Conservation (phyloP, 2,797 vertebrate species). For the Micromesistius poutassou region DNA sequence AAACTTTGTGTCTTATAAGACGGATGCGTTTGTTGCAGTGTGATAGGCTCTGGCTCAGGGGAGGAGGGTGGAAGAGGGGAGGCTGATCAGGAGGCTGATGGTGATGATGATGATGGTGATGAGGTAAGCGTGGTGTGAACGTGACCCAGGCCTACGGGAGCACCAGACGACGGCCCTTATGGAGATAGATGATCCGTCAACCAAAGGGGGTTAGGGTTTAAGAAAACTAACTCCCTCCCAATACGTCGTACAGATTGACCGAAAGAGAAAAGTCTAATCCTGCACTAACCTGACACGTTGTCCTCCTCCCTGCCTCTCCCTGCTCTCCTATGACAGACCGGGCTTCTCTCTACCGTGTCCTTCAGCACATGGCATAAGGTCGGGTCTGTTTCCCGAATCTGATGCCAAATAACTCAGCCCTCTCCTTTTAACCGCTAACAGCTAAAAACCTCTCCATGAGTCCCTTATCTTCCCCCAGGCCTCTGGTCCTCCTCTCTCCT, state of each 20-base stretch:
- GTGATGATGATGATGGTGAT: background rate
- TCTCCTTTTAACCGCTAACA: constrained; percentile 1
- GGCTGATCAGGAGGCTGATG: too few species aligned
- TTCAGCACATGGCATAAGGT: constrained; percentile 21
- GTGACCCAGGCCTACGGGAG: background rate
- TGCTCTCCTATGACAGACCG: constrained; percentile 20
- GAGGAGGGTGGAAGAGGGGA: too few species aligned
- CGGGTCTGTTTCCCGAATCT: background rate
- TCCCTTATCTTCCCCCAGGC: background rate
- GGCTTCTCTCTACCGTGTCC: constrained; percentile 27
- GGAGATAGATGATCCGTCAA: background rate
- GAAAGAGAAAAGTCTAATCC: constrained; percentile 33
- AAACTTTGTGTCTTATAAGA: too few species aligned
- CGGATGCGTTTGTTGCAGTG: background rate
- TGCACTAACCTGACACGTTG: constrained; percentile 11
- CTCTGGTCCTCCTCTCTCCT: background rate
- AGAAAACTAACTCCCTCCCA: background rate
- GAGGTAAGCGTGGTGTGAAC: background rate
- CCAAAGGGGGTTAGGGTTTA: background rate
- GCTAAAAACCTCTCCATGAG: constrained; percentile 33
- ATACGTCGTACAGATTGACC: constrained; percentile 28
- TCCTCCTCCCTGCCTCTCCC: constrained; percentile 19
- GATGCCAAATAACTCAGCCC: background rate
- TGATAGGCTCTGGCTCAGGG: background rate
- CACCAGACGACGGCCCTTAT: background rate